These are phyloP conservation scores for Pomacea maculata DNA, from an alignment of 1,140 invertebrate genomes.

Conservation along the genomic window DNA sequence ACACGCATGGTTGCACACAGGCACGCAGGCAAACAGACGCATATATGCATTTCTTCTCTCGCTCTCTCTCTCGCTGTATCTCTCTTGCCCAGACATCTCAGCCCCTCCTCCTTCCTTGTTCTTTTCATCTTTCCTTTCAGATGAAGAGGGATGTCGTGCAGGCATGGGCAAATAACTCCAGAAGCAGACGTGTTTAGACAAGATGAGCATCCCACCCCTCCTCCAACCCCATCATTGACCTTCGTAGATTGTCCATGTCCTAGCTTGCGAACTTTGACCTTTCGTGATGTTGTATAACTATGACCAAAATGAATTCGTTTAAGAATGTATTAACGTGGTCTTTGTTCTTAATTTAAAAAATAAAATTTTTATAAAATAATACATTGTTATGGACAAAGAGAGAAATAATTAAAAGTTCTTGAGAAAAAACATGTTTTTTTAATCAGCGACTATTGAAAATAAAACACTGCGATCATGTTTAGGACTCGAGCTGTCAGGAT, in stretches of 20 bases:
- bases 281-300: neutral
- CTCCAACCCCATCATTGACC: neutral
- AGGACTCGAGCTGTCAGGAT: too few species aligned
- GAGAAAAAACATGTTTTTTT: neutral
- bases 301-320: too few species aligned
- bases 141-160: too few species aligned
- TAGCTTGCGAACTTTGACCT: neutral
- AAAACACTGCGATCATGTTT: too few species aligned
- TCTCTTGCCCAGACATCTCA: neutral
- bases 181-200: neutral
- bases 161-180: neutral
- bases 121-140: neutral
- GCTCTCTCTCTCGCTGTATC: neutral
- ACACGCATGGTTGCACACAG: slow-evolving; percentile 4
- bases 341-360: too few species aligned
- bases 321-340: too few species aligned
- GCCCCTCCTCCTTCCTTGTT: neutral
- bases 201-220: neutral
- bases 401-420: neutral
- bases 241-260: neutral
- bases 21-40: neutral
- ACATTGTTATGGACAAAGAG: neutral
- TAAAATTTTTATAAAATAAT: too few species aligned
- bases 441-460: neutral
- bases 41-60: neutral